phyloP scores from a whole-genome alignment of 92 coral and sea anemone species.

The Palythoa caribaeorum region DNA sequence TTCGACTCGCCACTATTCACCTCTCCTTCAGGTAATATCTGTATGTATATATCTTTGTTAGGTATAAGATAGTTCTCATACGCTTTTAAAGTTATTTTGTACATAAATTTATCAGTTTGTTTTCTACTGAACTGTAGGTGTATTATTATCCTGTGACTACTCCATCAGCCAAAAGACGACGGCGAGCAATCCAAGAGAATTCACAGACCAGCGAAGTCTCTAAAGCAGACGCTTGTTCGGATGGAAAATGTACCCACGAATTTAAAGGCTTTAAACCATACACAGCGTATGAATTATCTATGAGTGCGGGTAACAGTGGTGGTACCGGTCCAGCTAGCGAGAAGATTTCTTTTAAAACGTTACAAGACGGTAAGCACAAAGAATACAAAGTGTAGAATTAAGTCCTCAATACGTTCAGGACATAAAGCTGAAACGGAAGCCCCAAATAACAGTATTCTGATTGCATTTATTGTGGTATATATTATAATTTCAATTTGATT shows the following conservation, averaged over 20 bases:
- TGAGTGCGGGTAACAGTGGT: conserved; percentile 88
- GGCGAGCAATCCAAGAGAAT: conserved; percentile 19
- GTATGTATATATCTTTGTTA: no score
- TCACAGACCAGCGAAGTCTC: conserved; percentile 1
- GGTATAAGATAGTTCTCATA: neutral
- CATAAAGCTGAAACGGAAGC: no score
- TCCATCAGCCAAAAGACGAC: conserved; percentile 2
- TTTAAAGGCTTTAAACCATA: conserved; percentile 74
- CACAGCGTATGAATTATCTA: conserved; percentile 56
- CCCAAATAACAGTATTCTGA: no score
- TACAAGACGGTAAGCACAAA: conserved; percentile 62
- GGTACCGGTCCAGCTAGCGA: conserved; percentile 85
- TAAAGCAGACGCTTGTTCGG: conserved; percentile 4
- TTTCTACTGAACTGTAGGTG: neutral
- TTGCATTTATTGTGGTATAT: no score
- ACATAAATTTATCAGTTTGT: no score
- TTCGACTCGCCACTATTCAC: no score
- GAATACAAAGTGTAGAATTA: no score
- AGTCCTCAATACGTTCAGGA: no score
- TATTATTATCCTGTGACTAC: neutral
- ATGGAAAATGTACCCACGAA: conserved; percentile 13
- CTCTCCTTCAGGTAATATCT: no score
- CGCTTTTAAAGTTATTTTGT: neutral
- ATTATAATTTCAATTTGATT: no score
- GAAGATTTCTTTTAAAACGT: conserved; percentile 54